Percentiles rank a stretch among this genome's conserved stretches.
phyloP scores from a whole-genome alignment of 2,888 invertebrate species.

The Druceiella hillmani region DNA sequence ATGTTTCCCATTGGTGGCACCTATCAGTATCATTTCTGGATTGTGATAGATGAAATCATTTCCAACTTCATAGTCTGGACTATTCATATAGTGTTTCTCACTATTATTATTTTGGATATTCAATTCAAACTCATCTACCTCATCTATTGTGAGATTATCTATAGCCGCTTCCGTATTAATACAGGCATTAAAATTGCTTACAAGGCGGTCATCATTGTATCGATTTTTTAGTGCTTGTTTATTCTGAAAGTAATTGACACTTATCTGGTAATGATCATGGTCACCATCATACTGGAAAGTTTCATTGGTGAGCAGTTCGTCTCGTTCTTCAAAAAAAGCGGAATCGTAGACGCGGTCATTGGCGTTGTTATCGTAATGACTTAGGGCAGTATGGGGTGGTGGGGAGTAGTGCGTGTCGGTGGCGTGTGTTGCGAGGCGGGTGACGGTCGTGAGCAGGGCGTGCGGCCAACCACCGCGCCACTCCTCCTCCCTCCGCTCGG shows the following conservation, averaged over 20 bases:
- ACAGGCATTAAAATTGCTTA: constrained; percentile 35
- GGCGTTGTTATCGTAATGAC: constrained; percentile 11
- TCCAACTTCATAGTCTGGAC: background rate
- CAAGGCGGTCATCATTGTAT: constrained; percentile 37
- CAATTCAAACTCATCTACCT: constrained; percentile 38
- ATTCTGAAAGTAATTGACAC: constrained; percentile 31
- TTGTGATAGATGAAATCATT: constrained; percentile 5
- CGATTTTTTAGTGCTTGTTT: constrained; percentile 27
- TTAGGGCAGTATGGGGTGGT: constrained; percentile 19
- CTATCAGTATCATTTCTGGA: too few relatives aligned
- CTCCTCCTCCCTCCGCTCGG: constrained; percentile 28
- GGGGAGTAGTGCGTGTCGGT: constrained; percentile 45
- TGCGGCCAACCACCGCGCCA: constrained; percentile 36
- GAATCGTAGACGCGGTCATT: constrained; percentile 30
- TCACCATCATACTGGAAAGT: constrained; percentile 31
- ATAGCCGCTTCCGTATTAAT: constrained; percentile 21
- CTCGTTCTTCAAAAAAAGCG: constrained; percentile 29
- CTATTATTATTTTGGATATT: constrained; percentile 37
- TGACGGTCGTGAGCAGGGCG: constrained; percentile 38
- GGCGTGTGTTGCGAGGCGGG: constrained; percentile 32
- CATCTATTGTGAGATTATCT: constrained; percentile 37
- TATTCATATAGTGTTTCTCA: constrained; percentile 23
- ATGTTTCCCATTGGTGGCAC: too few relatives aligned
- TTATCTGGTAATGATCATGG: constrained; percentile 32
- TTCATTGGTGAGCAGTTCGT: constrained; percentile 33